Evolutionary conservation across 2,888 invertebrate species (phyloP).

Genomic region (Ormia ochracea): DNA sequence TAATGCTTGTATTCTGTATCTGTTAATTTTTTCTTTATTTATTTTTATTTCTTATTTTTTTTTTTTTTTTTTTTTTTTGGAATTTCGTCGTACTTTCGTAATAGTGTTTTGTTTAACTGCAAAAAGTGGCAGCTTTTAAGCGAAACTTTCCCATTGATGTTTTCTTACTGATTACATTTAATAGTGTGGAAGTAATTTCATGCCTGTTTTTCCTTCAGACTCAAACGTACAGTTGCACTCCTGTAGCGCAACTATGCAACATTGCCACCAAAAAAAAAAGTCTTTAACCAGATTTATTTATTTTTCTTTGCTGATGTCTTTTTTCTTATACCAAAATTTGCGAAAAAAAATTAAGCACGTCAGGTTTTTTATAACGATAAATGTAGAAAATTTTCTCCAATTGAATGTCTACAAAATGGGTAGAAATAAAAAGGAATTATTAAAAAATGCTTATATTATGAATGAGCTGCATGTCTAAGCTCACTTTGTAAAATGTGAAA

Average conservation of each 20-base stretch:
- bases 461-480: constrained; percentile 29
- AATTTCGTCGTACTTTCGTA: constrained; percentile 9
- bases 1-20: not conserved
- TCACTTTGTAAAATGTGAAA: not conserved
- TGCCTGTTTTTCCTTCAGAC: constrained; percentile 31
- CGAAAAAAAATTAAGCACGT: constrained; percentile 29
- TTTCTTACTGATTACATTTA: constrained; percentile 58
- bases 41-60: not conserved
- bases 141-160: constrained; percentile 59
- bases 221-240: not conserved
- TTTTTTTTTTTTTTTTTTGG: not conserved
- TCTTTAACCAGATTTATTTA: constrained; percentile 26
- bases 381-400: not conserved
- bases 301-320: not conserved
- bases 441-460: not conserved
- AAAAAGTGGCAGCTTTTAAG: constrained; percentile 33
- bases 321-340: constrained; percentile 8
- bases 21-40: not conserved
- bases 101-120: constrained; percentile 32
- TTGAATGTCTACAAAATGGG: not conserved
- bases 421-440: not conserved
- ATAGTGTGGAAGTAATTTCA: constrained; percentile 62
- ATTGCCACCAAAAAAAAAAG: constrained; percentile 42
- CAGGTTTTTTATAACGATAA: constrained; percentile 29
- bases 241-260: constrained; percentile 17